Percentiles rank a stretch among this genome's conserved stretches.
phyloP scores from a whole-genome alignment of 2,113 vertebrate genomes.

The Parotia lawesii region DNA sequence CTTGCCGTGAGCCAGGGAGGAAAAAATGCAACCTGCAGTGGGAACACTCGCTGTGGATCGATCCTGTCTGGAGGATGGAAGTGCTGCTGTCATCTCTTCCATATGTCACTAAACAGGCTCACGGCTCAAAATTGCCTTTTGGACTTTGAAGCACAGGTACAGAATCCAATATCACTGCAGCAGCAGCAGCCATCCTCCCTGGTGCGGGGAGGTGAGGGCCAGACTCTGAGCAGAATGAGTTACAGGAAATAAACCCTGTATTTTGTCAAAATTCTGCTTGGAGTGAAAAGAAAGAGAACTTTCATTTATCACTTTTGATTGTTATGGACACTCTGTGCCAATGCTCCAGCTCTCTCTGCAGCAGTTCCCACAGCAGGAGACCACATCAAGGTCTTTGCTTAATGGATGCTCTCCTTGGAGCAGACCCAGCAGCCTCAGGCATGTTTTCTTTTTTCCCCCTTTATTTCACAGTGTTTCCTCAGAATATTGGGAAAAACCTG shows the following conservation, averaged over 20 bases:
- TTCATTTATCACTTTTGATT: conserved; percentile 6
- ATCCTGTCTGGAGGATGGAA: not conserved
- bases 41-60: not conserved
- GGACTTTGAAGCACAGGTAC: not conserved
- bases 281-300: not conserved
- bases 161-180: not conserved
- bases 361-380: not conserved
- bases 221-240: not conserved
- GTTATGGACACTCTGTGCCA: not conserved
- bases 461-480: not conserved
- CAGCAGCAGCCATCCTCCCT: not conserved
- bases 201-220: not conserved
- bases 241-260: not conserved
- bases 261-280: not conserved
- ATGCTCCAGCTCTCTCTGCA: not conserved
- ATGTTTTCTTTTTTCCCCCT: not conserved
- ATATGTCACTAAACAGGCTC: not conserved
- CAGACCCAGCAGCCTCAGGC: not conserved
- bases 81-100: not conserved
- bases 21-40: not conserved
- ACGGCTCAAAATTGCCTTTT: not conserved
- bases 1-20: not conserved
- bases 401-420: not conserved
- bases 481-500: not conserved
- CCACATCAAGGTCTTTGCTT: not conserved